Evolutionary conservation across 2,888 invertebrate species (phyloP), one percentile per base, ranked within the genome.

Genomic region (Asteroscopus sphinx): DNA sequence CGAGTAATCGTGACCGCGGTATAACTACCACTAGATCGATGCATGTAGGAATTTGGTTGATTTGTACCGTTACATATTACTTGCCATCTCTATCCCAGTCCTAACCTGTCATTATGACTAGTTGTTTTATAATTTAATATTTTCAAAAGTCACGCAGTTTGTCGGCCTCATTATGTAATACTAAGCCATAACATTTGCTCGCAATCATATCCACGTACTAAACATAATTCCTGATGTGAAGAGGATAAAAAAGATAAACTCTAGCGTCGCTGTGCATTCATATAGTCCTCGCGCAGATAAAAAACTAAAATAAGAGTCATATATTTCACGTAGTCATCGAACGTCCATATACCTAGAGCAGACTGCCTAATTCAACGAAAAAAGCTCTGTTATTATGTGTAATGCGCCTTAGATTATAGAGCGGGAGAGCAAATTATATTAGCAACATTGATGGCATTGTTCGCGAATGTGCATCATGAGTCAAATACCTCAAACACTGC

Each of bases 1-100:
- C 79, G 80, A 82, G 87, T 87, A 87, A 88, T 91, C 90, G 91
- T 92, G 92, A 89, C 89, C 83, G 82, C 84, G 81, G 86, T 81
- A 77, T 87, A 89, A 88, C 86, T 82, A 83, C 83, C 77, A 81
- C 83, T 80, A 82, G 81, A 90, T 88, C 87, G 86, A 87, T 90
- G 87, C 87, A 90, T 86, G 85, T 82, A 83, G 82, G 89, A 91
- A 89, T 91, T 91, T 81, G 76, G 83, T 80, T 76, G 81, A 85
- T 83, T 81, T 68, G 62, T 88, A 90, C 92, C 87, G 91, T 90
- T 91, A 79, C 59, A 75, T 74, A 87, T 80, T 79, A 82, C 74
- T 82, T 77, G 75, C 79, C 72, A 74, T 80, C 80, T 76, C 79
- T 78, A 77, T 80, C 81, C 76, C 79, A 77, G 56, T 79, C 72